phyloP scores from a whole-genome alignment of 2,888 invertebrate species.

The Pomacea canaliculata region DNA sequence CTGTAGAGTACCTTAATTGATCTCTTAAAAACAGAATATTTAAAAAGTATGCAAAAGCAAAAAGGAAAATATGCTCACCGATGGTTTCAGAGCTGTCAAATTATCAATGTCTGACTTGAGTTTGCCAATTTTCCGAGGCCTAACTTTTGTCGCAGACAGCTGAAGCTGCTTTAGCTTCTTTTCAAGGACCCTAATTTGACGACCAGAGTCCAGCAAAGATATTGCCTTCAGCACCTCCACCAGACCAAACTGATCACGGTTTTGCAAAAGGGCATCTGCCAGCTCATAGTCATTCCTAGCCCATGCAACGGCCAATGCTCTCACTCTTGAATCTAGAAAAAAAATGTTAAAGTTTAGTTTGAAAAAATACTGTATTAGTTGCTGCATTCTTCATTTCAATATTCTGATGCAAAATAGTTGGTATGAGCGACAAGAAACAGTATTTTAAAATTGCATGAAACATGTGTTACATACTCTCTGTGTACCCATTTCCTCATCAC shows the following conservation, averaged over 20 bases:
- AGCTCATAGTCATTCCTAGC: constrained; percentile 63
- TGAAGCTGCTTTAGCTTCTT: constrained; percentile 61
- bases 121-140: constrained; percentile 57
- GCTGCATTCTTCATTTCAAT: no score
- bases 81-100: constrained; percentile 56
- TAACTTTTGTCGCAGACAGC: constrained; percentile 54
- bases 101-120: constrained; percentile 65
- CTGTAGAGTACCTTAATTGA: no score
- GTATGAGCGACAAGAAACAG: no score
- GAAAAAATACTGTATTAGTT: no score
- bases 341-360: background rate
- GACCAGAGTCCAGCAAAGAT: constrained; percentile 58
- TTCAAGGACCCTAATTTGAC: constrained; percentile 61
- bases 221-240: constrained; percentile 64
- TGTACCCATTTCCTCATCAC: no score
- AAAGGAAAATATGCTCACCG: constrained; percentile 42
- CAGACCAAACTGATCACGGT: constrained; percentile 56
- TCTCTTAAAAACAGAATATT: no score
- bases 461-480: no score
- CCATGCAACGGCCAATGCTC: constrained; percentile 65
- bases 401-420: no score
- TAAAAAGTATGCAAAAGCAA: no score
- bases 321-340: constrained; percentile 58
- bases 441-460: no score
- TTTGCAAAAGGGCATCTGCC: constrained; percentile 55